Evolutionary conservation across 2,797 vertebrate species (phyloP).

Genomic region (Chiroxiphia lanceolata): DNA sequence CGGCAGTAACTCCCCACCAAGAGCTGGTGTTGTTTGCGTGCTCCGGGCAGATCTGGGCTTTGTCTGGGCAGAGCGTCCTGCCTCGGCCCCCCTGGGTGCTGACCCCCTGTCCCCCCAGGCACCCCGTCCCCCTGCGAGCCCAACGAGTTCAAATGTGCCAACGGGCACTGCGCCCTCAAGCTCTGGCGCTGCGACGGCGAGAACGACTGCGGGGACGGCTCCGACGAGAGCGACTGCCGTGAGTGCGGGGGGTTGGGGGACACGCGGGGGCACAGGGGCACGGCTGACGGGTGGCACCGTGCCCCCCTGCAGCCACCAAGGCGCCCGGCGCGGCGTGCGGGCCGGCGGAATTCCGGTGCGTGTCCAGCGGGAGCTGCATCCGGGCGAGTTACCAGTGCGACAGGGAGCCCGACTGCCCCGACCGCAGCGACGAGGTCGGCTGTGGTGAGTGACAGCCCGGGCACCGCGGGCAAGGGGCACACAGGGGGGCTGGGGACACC

Average conservation of each 20-base stretch:
- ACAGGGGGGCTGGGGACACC: not conserved
- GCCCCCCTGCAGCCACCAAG: conserved; percentile 82
- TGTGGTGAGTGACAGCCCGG: conserved; percentile 84
- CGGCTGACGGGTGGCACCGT: accelerated
- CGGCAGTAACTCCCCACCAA: not conserved
- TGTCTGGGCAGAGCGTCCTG: not conserved
- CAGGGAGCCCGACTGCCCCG: conserved; percentile 89
- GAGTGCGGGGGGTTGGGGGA: conserved; percentile 51
- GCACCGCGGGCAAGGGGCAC: accelerated
- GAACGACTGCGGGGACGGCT: conserved; percentile 92
- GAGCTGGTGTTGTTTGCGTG: not conserved
- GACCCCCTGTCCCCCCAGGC: conserved; percentile 68
- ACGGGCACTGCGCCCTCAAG: conserved; percentile 93
- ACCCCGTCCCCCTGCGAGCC: conserved; percentile 92
- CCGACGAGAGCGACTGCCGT: conserved; percentile 91
- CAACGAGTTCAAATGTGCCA: conserved; percentile 93
- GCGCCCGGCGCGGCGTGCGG: conserved; percentile 83
- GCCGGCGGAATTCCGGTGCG: conserved; percentile 90
- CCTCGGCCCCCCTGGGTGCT: not conserved
- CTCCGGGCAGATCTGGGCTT: not conserved
- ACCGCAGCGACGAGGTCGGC: conserved; percentile 92
- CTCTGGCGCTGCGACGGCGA: conserved; percentile 96
- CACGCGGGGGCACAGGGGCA: accelerated
- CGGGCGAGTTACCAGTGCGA: conserved; percentile 97
- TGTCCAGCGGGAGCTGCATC: conserved; percentile 87